A percentile compares a stretch with the other conserved stretches of the same genome.
Evolutionary conservation across 1,140 invertebrate genomes (phyloP).

Genomic region (Drosophila mayri): DNA sequence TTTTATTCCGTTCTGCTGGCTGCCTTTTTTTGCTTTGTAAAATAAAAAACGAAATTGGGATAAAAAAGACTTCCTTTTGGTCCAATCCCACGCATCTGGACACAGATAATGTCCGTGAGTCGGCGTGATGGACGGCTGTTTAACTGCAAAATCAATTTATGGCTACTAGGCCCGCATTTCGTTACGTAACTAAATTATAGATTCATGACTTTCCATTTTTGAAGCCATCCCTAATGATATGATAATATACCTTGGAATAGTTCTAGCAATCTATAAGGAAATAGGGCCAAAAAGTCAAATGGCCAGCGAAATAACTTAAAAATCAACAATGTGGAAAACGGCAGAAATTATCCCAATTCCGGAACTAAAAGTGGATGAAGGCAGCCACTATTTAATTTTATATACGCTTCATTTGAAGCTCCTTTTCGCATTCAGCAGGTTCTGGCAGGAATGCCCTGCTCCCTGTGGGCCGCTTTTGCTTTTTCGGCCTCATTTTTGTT

Average conservation of each 20-base stretch:
- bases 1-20: conserved; percentile 26
- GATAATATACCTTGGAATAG: conserved; percentile 11
- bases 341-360: conserved; percentile 41
- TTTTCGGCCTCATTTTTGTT: conserved; percentile 4
- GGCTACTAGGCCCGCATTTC: conserved; percentile 8
- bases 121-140: conserved; percentile 38
- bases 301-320: conserved; percentile 35
- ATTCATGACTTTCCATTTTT: conserved; percentile 40
- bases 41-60: conserved; percentile 15
- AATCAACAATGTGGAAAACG: conserved; percentile 51
- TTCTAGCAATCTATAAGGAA: conserved; percentile 1
- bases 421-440: conserved; percentile 20
- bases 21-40: conserved; percentile 1
- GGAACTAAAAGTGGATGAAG: not conserved
- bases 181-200: conserved; percentile 38
- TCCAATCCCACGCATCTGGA: conserved; percentile 16
- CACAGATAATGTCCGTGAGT: conserved; percentile 37
- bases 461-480: conserved; percentile 26
- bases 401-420: conserved; percentile 60
- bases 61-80: conserved; percentile 25
- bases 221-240: not conserved
- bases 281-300: not conserved
- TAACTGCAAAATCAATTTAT: conserved; percentile 40
- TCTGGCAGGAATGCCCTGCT: conserved; percentile 11
- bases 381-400: conserved; percentile 39